Conservation (phyloP, 2,888 invertebrate species). For the Cosmia trapezina region DNA sequence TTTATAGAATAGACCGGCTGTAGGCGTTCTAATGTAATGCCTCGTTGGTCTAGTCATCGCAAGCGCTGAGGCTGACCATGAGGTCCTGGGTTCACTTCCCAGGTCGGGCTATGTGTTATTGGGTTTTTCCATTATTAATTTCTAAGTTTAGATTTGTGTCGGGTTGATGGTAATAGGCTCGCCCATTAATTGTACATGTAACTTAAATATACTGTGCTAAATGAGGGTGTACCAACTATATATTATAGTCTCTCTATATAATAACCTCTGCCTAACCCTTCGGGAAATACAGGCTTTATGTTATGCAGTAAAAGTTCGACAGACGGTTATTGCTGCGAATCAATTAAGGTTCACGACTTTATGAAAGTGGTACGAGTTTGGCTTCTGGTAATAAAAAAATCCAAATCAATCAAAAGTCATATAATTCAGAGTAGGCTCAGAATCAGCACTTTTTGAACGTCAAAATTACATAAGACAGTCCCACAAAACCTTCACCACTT, state of each 20-base stretch:
- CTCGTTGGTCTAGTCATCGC: background rate
- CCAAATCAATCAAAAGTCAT: too few relatives aligned
- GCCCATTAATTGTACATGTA: too few relatives aligned
- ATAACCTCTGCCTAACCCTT: too few relatives aligned
- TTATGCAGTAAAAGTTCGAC: constrained; percentile 21
- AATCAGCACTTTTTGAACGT: too few relatives aligned
- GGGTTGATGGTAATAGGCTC: background rate
- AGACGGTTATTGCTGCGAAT: constrained; percentile 20
- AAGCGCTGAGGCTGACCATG: background rate
- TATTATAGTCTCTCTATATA: too few relatives aligned
- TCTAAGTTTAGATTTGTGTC: background rate
- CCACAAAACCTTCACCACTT: too few relatives aligned
- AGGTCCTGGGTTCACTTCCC: background rate
- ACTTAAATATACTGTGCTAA: background rate
- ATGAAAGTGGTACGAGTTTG: constrained; percentile 10
- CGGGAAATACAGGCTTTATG: background rate
- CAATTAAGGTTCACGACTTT: background rate
- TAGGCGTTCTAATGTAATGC: constrained; percentile 36
- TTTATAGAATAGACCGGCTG: background rate
- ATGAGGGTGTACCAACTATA: background rate
- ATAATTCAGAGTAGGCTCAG: too few relatives aligned
- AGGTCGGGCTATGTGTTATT: too few relatives aligned
- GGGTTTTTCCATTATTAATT: background rate
- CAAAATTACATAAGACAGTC: too few relatives aligned
- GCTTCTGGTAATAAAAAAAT: background rate